Evolutionary conservation across 2,888 invertebrate species (phyloP).

Genomic region (Hylaea fasciaria): DNA sequence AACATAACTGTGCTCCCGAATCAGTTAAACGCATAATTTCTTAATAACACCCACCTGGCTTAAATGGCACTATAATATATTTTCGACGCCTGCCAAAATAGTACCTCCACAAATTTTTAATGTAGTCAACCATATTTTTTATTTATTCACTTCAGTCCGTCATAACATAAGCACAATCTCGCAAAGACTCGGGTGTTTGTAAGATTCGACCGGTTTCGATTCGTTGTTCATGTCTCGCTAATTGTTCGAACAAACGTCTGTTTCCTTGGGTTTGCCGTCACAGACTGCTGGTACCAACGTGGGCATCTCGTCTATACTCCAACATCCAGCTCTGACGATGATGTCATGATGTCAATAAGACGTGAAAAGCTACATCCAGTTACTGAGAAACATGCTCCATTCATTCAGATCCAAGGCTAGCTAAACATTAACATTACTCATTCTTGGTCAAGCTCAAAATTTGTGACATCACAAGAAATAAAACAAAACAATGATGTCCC

Average conservation of each 20-base stretch:
- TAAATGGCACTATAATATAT: slow-evolving; percentile 74
- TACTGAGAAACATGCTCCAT: slow-evolving; percentile 60
- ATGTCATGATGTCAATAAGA: slow-evolving; percentile 74
- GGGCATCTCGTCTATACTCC: slow-evolving; percentile 60
- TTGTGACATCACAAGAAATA: slow-evolving; percentile 48
- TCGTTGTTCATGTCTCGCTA: slow-evolving; percentile 57
- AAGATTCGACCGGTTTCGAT: slow-evolving; percentile 40
- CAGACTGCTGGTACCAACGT: slow-evolving; percentile 65
- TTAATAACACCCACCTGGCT: slow-evolving; percentile 65
- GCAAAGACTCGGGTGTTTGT: slow-evolving; percentile 25
- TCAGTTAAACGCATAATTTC: slow-evolving; percentile 18
- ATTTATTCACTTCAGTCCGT: slow-evolving; percentile 23
- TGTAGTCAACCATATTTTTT: slow-evolving; percentile 66
- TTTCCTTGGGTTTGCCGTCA: slow-evolving; percentile 63
- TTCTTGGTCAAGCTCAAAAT: slow-evolving; percentile 46
- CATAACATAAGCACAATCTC: slow-evolving; percentile 37
- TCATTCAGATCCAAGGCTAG: slow-evolving; percentile 56
- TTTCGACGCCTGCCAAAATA: slow-evolving; percentile 70
- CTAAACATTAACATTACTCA: slow-evolving; percentile 60
- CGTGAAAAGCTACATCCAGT: slow-evolving; percentile 60
- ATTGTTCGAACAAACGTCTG: slow-evolving; percentile 70
- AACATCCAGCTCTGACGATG: slow-evolving; percentile 62
- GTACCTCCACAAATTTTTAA: slow-evolving; percentile 71
- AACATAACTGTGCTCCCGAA: slow-evolving; percentile 3
- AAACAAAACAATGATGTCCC: slow-evolving; percentile 27